Conservation (phyloP, 2,113 vertebrate species). For the Halcyon malimbica region DNA sequence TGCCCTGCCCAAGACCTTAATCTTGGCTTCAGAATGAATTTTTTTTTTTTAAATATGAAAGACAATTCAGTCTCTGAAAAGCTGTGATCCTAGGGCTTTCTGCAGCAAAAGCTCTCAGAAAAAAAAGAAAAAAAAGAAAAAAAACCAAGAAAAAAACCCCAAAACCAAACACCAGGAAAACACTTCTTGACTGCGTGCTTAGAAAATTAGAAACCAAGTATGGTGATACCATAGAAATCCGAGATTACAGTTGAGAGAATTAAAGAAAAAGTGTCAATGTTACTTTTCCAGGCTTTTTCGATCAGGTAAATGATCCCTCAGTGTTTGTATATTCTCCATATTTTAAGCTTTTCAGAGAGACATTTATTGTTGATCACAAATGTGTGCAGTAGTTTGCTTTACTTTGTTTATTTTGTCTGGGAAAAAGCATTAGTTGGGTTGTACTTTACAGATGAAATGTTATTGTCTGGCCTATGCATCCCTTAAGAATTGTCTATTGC, state of each 20-base stretch:
- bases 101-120: neutral
- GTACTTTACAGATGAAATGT: neutral
- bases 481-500: neutral
- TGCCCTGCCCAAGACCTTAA: conserved; percentile 11
- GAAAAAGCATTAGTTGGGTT: neutral
- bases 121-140: neutral
- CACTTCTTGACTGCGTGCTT: neutral
- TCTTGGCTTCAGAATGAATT: neutral
- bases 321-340: neutral
- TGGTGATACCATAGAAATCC: neutral
- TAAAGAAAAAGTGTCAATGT: neutral
- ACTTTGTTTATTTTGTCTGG: neutral
- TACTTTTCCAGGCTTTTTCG: neutral
- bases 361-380: neutral
- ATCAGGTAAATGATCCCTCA: neutral
- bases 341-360: neutral
- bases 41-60: neutral
- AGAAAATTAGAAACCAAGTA: neutral
- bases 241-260: neutral
- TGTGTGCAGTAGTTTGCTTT: neutral
- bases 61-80: neutral
- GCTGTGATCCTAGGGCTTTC: neutral
- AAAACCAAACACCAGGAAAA: neutral
- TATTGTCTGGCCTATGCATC: neutral
- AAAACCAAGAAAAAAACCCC: neutral